Evolutionary conservation across 2,888 invertebrate genomes (phyloP), one percentile per base, ranked within the genome.

Genomic region (Parnassius orleans): DNA sequence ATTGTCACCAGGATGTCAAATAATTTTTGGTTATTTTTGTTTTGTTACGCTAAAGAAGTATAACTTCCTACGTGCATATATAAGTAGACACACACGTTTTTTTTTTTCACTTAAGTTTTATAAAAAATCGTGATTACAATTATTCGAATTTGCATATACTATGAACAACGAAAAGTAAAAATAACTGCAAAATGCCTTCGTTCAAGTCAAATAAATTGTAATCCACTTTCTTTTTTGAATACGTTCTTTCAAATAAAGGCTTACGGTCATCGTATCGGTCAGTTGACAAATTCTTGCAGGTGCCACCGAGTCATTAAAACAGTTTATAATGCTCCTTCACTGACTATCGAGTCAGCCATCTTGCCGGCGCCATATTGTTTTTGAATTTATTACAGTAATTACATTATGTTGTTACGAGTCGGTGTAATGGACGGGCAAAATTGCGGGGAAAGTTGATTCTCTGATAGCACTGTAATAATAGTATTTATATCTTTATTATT

Each of bases 301-400:
- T 89, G 88, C 67, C 61, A 66, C 66, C 12, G 57, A 66, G 74
- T 79, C 83, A 84, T 89, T 85, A 85, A 80, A 76, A 80, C 75
- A 75, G 76, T 84, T 85, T 84, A 83, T 79, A 77, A 74, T 74
- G 70, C 72, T 73, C 74, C 73, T 70, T 67, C 80, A 78, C 79
- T 73, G 79, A 76, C 75, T 83, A 86, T 84, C 83, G 78, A 66
- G 65, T 63, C 72, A 55, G 77, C 80, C 81, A 82, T 84, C 82
- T 83, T 82, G 73, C 66, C 59, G 66, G 68, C 78, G 80, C 83
- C 81, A 81, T 87, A 85, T 84, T 86, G 84, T 82, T 83, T 84
- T 85, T 79, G 78, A 82, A 83, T 86, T 85, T 87, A 87, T 84
- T 79, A 80, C 79, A 69, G 78, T 79, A 84, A 86, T 87, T 86